Evolutionary conservation across 2,797 vertebrate species (phyloP).

Genomic region (Anniella stebbinsi): DNA sequence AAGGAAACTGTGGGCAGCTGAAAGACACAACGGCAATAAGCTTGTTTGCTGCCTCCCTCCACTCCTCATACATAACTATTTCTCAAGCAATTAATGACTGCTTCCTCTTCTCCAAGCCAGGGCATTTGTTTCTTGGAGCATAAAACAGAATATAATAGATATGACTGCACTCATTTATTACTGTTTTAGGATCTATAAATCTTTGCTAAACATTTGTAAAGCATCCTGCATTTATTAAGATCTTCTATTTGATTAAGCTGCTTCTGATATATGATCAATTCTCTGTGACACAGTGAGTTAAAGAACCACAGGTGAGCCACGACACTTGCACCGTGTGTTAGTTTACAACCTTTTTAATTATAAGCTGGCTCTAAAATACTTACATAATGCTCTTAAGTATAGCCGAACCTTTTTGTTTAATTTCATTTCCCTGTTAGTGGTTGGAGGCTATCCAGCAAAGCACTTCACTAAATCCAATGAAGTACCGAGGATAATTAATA

Average conservation of each 20-base stretch:
- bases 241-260: slow-evolving; percentile 9
- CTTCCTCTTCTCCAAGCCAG: slow-evolving; percentile 10
- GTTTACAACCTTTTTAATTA: slow-evolving; percentile 81
- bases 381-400: slow-evolving; percentile 78
- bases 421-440: slow-evolving; percentile 86
- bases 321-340: slow-evolving; percentile 63
- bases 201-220: slow-evolving; percentile 9
- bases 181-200: background rate
- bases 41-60: background rate
- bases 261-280: slow-evolving; percentile 12
- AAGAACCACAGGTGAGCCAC: slow-evolving; percentile 33
- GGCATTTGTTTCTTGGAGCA: rapidly evolving
- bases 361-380: slow-evolving; percentile 74
- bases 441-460: slow-evolving; percentile 89
- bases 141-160: background rate
- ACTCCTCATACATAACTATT: background rate
- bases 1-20: background rate
- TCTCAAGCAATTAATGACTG: slow-evolving; percentile 16
- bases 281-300: background rate
- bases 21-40: background rate
- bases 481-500: slow-evolving; percentile 83
- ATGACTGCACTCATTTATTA: background rate
- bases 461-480: slow-evolving; percentile 87
- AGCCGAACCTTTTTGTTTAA: slow-evolving; percentile 84
- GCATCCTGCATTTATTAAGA: background rate